A percentile compares a stretch with the other conserved stretches of the same genome.
Evolutionary conservation across 2,797 vertebrate genomes (phyloP).

Genomic region (Chaetodon trifasciatus): DNA sequence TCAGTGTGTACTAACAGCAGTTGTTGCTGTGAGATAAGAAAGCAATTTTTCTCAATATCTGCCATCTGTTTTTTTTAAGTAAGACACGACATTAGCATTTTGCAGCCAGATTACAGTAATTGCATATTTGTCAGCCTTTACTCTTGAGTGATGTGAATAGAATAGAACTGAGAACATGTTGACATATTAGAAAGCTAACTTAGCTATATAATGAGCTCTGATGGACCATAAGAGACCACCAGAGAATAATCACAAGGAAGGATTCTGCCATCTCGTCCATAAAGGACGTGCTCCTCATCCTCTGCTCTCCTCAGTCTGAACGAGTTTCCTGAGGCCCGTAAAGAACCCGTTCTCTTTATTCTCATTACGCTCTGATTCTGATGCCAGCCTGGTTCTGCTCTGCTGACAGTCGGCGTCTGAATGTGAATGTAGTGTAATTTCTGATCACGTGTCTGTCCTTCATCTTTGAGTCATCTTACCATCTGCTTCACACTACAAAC

Average conservation of each 20-base stretch:
- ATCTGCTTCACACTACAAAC: not conserved
- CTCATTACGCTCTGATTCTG: constrained; percentile 25
- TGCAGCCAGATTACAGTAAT: constrained; percentile 27
- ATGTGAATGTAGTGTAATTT: not conserved
- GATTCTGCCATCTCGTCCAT: not conserved
- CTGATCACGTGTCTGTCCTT: not conserved
- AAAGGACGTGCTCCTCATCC: constrained; percentile 20
- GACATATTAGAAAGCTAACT: constrained; percentile 69
- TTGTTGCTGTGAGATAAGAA: constrained; percentile 8
- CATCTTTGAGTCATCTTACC: not conserved
- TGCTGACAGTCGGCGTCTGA: not conserved
- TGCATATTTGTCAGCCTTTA: constrained; percentile 12
- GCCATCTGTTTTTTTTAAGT: constrained; percentile 28
- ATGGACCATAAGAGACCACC: constrained; percentile 19
- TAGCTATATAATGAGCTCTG: constrained; percentile 27
- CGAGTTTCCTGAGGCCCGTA: constrained; percentile 37
- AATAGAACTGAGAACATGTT: constrained; percentile 9
- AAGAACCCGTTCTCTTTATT: constrained; percentile 33
- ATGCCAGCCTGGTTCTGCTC: not conserved
- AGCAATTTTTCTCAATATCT: not conserved
- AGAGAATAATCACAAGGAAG: constrained; percentile 24
- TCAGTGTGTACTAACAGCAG: not conserved
- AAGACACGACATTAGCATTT: constrained; percentile 13
- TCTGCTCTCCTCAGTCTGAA: constrained; percentile 38
- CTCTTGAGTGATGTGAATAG: constrained; percentile 5